Evolutionary conservation across 2,797 vertebrate genomes (phyloP).

Genomic region (Enteromius unitaeniatus): DNA sequence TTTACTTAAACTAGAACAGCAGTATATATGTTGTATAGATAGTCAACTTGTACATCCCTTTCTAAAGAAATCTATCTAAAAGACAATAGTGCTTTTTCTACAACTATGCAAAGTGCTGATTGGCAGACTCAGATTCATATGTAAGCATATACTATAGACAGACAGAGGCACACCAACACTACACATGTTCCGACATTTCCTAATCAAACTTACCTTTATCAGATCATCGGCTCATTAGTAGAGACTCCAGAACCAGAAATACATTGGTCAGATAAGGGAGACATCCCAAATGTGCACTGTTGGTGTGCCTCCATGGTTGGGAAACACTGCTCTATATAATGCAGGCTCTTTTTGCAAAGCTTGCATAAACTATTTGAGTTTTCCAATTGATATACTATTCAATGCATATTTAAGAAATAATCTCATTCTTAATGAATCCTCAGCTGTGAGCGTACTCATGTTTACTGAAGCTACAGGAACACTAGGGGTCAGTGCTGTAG

Average conservation of each 20-base stretch:
- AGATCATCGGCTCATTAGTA: too few species aligned
- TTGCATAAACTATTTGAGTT: background rate
- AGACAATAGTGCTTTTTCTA: background rate
- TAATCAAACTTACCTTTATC: too few species aligned
- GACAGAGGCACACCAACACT: too few species aligned
- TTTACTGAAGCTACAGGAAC: constrained; percentile 5
- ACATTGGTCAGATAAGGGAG: too few species aligned
- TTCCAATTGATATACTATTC: background rate
- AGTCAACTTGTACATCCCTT: background rate
- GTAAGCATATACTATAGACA: background rate
- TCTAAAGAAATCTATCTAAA: constrained; percentile 1
- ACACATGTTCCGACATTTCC: too few species aligned
- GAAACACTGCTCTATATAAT: background rate
- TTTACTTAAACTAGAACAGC: background rate
- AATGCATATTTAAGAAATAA: background rate
- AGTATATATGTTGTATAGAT: background rate
- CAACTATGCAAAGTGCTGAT: background rate
- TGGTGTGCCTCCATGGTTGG: too few species aligned
- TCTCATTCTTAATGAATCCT: background rate
- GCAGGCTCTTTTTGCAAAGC: background rate
- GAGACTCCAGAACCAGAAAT: too few species aligned
- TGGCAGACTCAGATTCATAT: background rate
- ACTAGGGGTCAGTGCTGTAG: constrained; percentile 43
- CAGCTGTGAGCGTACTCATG: background rate
- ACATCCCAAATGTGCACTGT: too few species aligned